Evolutionary conservation across 2,888 invertebrate species (phyloP), one percentile per base, ranked within the genome.

Genomic region (Melanostoma scalare): DNA sequence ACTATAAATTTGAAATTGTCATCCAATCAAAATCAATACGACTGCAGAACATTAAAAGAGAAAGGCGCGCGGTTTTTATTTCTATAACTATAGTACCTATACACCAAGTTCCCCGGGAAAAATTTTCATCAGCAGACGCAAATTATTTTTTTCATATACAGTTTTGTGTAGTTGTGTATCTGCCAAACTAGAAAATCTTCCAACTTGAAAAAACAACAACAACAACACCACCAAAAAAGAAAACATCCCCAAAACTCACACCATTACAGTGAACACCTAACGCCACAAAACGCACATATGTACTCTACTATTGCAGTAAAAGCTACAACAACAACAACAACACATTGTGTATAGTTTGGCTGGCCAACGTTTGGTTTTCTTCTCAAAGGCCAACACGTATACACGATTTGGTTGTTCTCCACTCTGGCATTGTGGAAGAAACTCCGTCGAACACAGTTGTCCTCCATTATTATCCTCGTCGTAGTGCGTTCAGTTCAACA

Each of bases 371-470:
- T 60, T 60, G 42, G 58, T 42, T 72, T 55, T 67, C 71, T 71
- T 48, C 42, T 20, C 55, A 73, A 63, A 73, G 55, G 48, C 67
- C 60, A 71, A 81, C 73, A 82, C 73, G 82, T 82, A 82, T 78
- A 78, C 82, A 74, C 46, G 44, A 63, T n/a, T 73, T 68, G 52
- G 78, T 74, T 52, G 65, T 58, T 78, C 78, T 82, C 68, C 63
- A 82, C 68, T 74, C 63, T 78, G 68, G 73, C 82, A 82, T 82
- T 84, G 84, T 84, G 79, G 69, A 79, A 84, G 65, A 75, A 84
- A 84, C 84, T 79, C 67, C 84, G 73, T 79, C 65, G 79, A 79
- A 84, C 74, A 74, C 79, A 79, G 78, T 84, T 84, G 84, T 75
- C 84, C 79, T 84, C 61, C 77, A 56, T 40, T 55, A 63, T 52